Evolutionary conservation across 1,140 invertebrate genomes (phyloP), one percentile per base, ranked within the genome.

Genomic region (Mylabris phalerata): DNA sequence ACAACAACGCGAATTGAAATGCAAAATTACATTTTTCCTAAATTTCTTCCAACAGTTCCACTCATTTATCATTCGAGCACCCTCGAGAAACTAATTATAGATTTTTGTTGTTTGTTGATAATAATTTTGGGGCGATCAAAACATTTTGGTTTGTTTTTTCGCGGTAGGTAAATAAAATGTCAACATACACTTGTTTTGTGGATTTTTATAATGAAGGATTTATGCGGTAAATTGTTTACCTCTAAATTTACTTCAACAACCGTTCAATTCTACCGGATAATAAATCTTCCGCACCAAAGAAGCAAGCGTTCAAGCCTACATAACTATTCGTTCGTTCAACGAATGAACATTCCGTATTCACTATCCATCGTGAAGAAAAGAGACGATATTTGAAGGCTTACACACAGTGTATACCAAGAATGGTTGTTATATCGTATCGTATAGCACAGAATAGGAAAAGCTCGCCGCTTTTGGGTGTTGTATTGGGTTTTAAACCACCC

Each of bases 221-320:
- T 69, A 67, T 69, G 67, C 64, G 64, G 65, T 65, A 64, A 64
- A 67, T 63, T 65, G 60, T 63, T 32, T 63, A 69, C 67, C 67
- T 66, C 64, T 63, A 67, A 65, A 65, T 64, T 67, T 64, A 59
- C 64, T 61, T 69, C 61, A 63, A 67, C 64, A 67, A 62, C 64
- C 67, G 63, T 67, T 69, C 67, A 62, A 50, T 60, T 64, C 62
- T 58, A 57, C 50, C 52, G 61, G 61, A 60, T 47, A 60, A 69
- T 69, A 69, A 69, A 69, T 69, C 67, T 69, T 66, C 62, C 54
- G 48, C 50, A 41, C 50, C 56, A 56, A 65, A 65, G 67, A 67
- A 63, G 48, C 51, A 27, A 62, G 57, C 61, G 57, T 55, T 59
- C 51, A 42, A 41, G 61, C 42, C 59, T 48, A 56, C 43, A 55